phyloP scores from a whole-genome alignment of 2,113 vertebrate species.

The rabbit (Oryctolagus cuniculus) region mOryCun1.1 NC_091434.1:104456501-104457000 shows the following conservation, averaged over 20 bases:
- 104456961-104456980: neutral
- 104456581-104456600: neutral
- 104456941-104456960: neutral
- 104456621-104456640: neutral
- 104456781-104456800: neutral
- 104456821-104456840: neutral
- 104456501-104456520: neutral
- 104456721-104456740: neutral
- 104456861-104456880: neutral
- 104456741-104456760: neutral
- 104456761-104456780: neutral
- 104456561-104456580: neutral
- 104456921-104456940: neutral
- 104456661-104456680: neutral
- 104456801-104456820: neutral
- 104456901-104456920: neutral
- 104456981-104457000: neutral
- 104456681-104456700: neutral
- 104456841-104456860: constrained; percentile 11
- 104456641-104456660: neutral
- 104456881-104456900: neutral
- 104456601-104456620: neutral
- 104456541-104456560: neutral
- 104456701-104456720: neutral
- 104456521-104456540: neutral